phyloP scores from a whole-genome alignment of 2,888 invertebrate species.

The Drosophila engyochracea region DNA sequence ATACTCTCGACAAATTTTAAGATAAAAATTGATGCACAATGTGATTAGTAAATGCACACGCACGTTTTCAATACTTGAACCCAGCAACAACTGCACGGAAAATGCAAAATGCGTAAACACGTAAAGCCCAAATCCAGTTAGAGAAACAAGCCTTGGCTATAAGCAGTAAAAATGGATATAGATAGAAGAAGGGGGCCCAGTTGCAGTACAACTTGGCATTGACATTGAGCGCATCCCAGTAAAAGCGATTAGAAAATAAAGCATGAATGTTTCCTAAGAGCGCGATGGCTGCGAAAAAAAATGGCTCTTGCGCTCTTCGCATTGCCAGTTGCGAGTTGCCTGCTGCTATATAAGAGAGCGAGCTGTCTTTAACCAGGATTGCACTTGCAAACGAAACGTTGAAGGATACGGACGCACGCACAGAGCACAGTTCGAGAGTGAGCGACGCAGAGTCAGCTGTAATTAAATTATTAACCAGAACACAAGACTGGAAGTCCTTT shows the following conservation, averaged over 20 bases:
- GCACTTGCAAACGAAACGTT: conserved; percentile 35
- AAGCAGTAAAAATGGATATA: neutral
- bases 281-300: conserved; percentile 4
- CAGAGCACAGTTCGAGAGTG: too few species aligned
- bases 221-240: conserved; percentile 33
- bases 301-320: conserved; percentile 15
- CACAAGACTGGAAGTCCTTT: neutral
- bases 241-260: neutral
- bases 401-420: neutral
- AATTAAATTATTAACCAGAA: neutral
- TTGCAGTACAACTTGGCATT: conserved; percentile 37
- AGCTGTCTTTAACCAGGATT: conserved; percentile 5
- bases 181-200: neutral
- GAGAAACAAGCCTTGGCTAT: neutral
- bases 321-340: neutral
- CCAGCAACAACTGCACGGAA: neutral
- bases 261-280: neutral
- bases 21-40: neutral
- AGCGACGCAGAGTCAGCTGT: neutral
- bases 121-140: too few species aligned
- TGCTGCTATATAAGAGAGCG: conserved; percentile 32
- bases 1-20: neutral
- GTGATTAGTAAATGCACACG: neutral
- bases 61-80: neutral
- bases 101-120: neutral